Percentiles rank a stretch among this genome's conserved stretches.
These are phyloP conservation scores for Scomberomorus guttatus DNA, from an alignment of 2,797 vertebrate genomes.

Conservation along the genomic window DNA sequence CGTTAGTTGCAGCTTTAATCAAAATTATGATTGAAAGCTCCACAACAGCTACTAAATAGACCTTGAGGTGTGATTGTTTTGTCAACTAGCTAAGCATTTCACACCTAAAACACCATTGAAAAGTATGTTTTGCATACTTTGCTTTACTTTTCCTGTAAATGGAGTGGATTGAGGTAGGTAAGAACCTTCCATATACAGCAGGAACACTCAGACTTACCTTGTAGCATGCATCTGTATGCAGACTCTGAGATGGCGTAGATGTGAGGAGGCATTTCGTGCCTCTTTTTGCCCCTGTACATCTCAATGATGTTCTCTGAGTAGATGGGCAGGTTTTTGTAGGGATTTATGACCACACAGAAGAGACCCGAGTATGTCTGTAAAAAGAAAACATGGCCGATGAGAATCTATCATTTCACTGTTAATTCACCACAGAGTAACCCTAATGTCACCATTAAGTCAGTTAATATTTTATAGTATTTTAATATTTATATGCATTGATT, in stretches of 20 bases:
- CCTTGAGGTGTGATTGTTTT: not conserved
- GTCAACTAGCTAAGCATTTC: not conserved
- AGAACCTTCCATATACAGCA: not conserved
- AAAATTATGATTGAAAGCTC: too few species aligned
- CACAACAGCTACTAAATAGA: not conserved
- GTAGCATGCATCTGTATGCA: conserved; percentile 98
- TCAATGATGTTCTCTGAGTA: conserved; percentile 99
- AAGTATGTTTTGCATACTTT: not conserved
- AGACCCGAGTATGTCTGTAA: conserved; percentile 98
- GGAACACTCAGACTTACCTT: conserved; percentile 86
- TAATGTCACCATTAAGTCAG: not conserved
- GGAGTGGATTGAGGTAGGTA: not conserved
- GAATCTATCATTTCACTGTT: not conserved
- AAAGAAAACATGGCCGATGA: conserved; percentile 36
- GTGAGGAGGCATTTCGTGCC: conserved; percentile 98
- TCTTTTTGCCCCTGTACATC: conserved; percentile 99
- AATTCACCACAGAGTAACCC: conserved; percentile 8
- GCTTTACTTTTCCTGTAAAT: not conserved
- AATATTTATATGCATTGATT: conserved; percentile 26
- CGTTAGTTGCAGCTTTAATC: too few species aligned
- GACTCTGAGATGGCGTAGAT: conserved; percentile 99
- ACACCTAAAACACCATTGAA: not conserved
- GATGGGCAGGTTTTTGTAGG: conserved; percentile 99
- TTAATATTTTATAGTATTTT: not conserved
- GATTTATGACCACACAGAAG: conserved; percentile 99